Percentiles rank a stretch among this genome's conserved stretches.
Evolutionary conservation across 2,113 vertebrate genomes (phyloP).

Genomic region (Penelope pileata): DNA sequence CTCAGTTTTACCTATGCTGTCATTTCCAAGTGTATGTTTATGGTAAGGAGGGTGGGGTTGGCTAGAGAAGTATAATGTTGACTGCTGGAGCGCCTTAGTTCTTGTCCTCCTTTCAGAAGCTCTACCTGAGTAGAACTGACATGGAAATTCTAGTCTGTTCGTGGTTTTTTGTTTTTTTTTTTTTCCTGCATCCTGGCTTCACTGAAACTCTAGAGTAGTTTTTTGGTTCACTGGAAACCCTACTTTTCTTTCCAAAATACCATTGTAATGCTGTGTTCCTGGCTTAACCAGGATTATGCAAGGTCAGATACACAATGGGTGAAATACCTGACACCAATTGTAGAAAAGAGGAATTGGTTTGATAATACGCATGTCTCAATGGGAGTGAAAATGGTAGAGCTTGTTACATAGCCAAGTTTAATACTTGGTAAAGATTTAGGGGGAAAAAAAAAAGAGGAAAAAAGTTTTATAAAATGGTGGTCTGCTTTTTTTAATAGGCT

Average conservation of each 20-base stretch:
- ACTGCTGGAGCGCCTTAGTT: neutral
- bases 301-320: neutral
- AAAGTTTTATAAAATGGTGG: neutral
- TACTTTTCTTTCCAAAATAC: neutral
- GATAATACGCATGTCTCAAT: neutral
- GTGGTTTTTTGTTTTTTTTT: no score
- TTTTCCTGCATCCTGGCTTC: neutral
- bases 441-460: accelerated
- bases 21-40: accelerated
- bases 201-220: neutral
- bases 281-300: neutral
- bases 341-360: neutral
- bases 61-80: neutral
- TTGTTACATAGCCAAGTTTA: neutral
- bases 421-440: neutral
- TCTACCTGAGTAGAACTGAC: accelerated
- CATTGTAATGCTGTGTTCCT: neutral
- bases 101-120: neutral
- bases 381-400: neutral
- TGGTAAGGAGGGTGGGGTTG: accelerated
- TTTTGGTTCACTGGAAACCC: neutral
- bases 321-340: neutral
- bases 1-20: neutral
- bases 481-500: neutral
- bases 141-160: neutral